These are phyloP conservation scores for Lonchura striata DNA, from an alignment of 2,113 vertebrate genomes.

Conservation along the genomic window DNA sequence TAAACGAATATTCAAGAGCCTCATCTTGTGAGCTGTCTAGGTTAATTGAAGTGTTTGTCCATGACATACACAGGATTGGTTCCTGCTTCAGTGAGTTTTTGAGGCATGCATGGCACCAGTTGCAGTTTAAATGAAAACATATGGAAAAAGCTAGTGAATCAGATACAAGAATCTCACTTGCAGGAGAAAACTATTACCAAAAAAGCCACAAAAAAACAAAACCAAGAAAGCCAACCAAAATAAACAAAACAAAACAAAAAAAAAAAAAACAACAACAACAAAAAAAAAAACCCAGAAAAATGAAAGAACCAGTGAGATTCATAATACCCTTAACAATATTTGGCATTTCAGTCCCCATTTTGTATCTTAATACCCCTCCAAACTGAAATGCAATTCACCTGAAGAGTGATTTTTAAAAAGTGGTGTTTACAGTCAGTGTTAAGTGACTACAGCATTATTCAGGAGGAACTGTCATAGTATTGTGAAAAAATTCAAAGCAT, in stretches of 20 bases:
- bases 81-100: neutral
- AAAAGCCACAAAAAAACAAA: neutral
- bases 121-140: neutral
- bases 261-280: neutral
- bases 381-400: neutral
- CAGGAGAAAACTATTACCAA: fast-evolving
- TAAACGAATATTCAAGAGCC: neutral
- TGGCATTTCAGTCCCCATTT: neutral
- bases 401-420: neutral
- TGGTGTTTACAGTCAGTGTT: neutral
- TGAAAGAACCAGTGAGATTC: neutral
- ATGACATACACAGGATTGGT: neutral
- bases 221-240: neutral
- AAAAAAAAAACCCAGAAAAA: neutral
- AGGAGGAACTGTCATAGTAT: neutral
- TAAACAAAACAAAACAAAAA: neutral
- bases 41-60: neutral
- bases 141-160: neutral
- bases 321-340: neutral
- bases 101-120: neutral
- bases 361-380: neutral
- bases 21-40: neutral
- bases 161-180: neutral
- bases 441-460: neutral
- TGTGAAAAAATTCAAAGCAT: neutral